phyloP scores from a whole-genome alignment of 2,888 invertebrate genomes.

The Drosophila meridiana region DNA sequence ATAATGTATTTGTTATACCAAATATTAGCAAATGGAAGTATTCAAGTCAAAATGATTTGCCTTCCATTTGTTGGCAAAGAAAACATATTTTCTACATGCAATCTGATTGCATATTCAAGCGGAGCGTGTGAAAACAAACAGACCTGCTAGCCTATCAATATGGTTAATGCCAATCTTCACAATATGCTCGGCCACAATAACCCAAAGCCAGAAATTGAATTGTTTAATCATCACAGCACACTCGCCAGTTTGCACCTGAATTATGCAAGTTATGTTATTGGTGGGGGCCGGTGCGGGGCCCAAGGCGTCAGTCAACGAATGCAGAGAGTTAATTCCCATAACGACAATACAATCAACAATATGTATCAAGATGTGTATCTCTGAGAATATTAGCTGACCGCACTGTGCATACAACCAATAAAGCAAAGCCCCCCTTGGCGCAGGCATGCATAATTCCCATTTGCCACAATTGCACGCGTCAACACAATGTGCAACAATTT shows the following conservation, averaged over 20 bases:
- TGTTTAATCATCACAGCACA: constrained; percentile 2
- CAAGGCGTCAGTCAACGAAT: not conserved
- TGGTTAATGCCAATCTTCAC: not conserved
- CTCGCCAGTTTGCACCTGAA: not conserved
- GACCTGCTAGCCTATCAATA: not conserved
- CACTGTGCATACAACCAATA: constrained; percentile 37
- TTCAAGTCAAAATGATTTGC: not conserved
- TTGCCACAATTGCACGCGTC: constrained; percentile 46
- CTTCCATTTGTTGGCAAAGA: not conserved
- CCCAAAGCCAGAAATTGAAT: not conserved
- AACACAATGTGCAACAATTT: constrained; percentile 51
- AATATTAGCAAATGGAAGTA: not conserved
- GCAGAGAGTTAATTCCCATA: not conserved
- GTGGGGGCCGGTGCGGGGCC: not conserved
- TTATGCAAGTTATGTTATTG: constrained; percentile 3
- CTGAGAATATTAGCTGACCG: constrained; percentile 19
- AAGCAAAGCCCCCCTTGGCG: constrained; percentile 7
- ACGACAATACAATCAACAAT: not conserved
- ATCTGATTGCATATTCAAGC: not conserved
- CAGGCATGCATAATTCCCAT: not conserved
- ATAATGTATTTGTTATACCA: not conserved
- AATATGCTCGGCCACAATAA: not conserved
- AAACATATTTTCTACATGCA: not conserved
- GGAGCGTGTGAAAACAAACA: not conserved
- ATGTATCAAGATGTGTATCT: not conserved